phyloP scores from a whole-genome alignment of 37 sponge, comb jelly and placozoan species.

The Halichondria panicea region DNA sequence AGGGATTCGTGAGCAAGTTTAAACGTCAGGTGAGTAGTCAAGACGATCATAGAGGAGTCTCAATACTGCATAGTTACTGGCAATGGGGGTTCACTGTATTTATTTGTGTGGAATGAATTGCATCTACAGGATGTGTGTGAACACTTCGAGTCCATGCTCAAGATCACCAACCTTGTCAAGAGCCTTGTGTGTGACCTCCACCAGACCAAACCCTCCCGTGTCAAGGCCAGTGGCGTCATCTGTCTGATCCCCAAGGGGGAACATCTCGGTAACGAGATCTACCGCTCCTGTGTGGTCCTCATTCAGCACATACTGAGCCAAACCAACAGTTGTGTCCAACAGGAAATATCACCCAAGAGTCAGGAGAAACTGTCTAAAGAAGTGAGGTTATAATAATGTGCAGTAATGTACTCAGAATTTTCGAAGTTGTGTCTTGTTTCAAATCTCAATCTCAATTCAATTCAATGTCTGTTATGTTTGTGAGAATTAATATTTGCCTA shows the following conservation, averaged over 20 bases:
- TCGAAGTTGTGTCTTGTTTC: too few relatives aligned
- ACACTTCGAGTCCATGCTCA: slow-evolving; percentile 53
- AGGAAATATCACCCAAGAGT: background rate
- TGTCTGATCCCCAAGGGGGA: slow-evolving; percentile 3
- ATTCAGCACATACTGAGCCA: slow-evolving; percentile 41
- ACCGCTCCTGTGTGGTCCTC: slow-evolving; percentile 45
- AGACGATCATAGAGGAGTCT: too few relatives aligned
- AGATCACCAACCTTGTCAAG: slow-evolving; percentile 35
- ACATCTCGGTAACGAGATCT: slow-evolving; percentile 20
- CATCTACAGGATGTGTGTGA: slow-evolving; percentile 37
- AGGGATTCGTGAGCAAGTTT: slow-evolving; percentile 31
- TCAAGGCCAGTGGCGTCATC: slow-evolving; percentile 4
- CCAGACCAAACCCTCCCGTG: background rate
- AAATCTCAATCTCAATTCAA: background rate
- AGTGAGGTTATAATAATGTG: too few relatives aligned
- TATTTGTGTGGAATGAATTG: background rate
- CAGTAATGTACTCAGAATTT: too few relatives aligned
- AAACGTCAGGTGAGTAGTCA: slow-evolving; percentile 52
- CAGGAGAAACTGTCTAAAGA: slow-evolving; percentile 24
- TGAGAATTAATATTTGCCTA: too few relatives aligned
- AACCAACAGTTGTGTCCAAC: background rate
- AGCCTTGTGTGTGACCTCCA: background rate
- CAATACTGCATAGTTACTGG: too few relatives aligned
- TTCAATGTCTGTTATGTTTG: background rate
- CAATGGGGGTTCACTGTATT: background rate